Base-by-base conservation (phyloP, 2,113 vertebrate genomes). In the Rhinoderma darwinii region DNA sequence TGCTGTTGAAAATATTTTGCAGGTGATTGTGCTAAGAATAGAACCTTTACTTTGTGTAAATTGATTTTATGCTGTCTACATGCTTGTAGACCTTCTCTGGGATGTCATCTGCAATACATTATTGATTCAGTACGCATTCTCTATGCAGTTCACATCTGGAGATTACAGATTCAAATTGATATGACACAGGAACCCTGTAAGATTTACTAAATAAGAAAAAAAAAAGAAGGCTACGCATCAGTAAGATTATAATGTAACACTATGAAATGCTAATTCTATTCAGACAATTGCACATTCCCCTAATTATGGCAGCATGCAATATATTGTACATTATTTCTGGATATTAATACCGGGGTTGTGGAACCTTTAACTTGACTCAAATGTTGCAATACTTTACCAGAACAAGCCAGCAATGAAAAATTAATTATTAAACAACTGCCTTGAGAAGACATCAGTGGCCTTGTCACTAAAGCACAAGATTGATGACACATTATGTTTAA, bases 341-440 rank as follows among this genome's bases (percentile, higher is more conserved):
- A 90, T 93, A 93, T 93, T 93, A 93, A 93, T 92, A 94, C 92
- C 88, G 90, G 92, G 92, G 89, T 89, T 91, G 89, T 91, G 91
- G 91, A 92, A 88, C 89, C 92, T 92, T 92, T 92, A 93, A 91
- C 90, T 89, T 54, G 89, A 84, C 88, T 93, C 93, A 93, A 94
- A 91, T 93, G 93, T 93, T 94, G 89, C 92, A 90, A 93, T 93
- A 90, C 90, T 93, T 92, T 93, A 93, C 93, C 91, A 92, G 93
- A 95, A 93, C 90, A 92, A 86, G 89, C 35, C 70, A 86, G 90
- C 93, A 91, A 93, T 93, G 92, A 92, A 93, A 93, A 92, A 94
- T 93, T 94, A 95, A 94, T 95, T 94, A 95, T 95, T 93, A 93
- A 95, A 94, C 89, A 93, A 92, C 90, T 90, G 90, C 92, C 89